Percentiles rank a stretch among this genome's conserved stretches.
Evolutionary conservation across 2,888 invertebrate genomes (phyloP).

Genomic region (Malthinus seriepunctatus): DNA sequence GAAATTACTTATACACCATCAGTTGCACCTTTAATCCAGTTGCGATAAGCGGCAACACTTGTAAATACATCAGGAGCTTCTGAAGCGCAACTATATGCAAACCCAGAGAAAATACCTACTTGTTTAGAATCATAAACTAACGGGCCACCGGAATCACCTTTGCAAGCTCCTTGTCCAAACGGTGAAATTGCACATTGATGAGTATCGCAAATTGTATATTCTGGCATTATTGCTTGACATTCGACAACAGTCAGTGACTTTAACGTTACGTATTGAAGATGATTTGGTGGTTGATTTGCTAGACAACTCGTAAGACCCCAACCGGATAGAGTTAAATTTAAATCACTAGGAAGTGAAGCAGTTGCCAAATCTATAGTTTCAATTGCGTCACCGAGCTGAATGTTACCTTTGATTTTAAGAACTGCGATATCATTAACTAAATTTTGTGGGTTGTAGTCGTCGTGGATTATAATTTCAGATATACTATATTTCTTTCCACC

Average conservation of each 20-base stretch:
- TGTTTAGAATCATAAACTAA: conserved; percentile 52
- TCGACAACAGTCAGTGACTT: conserved; percentile 56
- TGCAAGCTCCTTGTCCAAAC: conserved; percentile 61
- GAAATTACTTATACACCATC: neutral
- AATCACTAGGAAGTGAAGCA: neutral
- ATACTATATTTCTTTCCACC: too few relatives aligned
- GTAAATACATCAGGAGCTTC: conserved; percentile 61
- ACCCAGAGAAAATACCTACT: conserved; percentile 61
- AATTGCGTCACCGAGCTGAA: neutral
- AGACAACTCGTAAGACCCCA: neutral
- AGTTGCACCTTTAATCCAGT: conserved; percentile 50
- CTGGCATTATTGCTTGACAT: conserved; percentile 49
- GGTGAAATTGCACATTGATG: conserved; percentile 64
- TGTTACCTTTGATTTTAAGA: neutral
- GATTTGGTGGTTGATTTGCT: neutral
- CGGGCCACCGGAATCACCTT: conserved; percentile 62
- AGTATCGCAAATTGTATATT: conserved; percentile 51
- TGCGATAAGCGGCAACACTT: conserved; percentile 54
- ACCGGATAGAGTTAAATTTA: neutral
- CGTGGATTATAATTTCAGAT: neutral
- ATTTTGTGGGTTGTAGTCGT: neutral
- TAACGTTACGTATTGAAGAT: conserved; percentile 49
- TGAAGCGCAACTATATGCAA: conserved; percentile 58
- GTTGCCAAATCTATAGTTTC: neutral
- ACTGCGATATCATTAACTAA: conserved; percentile 3